Evolutionary conservation across 1,140 invertebrate genomes (phyloP).

Genomic region (Batillaria attramentaria): DNA sequence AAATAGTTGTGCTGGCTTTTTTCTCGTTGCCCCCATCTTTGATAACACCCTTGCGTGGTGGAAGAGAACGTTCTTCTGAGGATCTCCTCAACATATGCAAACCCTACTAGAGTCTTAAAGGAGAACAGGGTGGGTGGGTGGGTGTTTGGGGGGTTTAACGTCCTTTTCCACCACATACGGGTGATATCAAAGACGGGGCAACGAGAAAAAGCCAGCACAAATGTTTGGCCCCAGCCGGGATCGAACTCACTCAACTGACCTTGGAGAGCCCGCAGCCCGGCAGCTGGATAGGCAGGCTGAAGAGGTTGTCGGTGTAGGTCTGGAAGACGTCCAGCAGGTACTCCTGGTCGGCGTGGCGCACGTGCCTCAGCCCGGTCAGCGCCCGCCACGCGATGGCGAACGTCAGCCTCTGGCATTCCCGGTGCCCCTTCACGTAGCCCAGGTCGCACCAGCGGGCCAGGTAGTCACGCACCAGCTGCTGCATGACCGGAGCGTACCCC

Average conservation of each 20-base stretch:
- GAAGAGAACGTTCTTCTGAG: no score
- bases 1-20: no score
- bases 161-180: no score
- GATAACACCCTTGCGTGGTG: no score
- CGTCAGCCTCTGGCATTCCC: conserved; percentile 55
- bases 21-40: no score
- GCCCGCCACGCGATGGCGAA: conserved; percentile 53
- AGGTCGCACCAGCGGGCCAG: conserved; percentile 51
- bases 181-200: no score
- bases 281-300: conserved; percentile 55
- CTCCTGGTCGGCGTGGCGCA: conserved; percentile 19
- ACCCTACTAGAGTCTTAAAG: no score
- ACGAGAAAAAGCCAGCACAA: no score
- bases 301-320: conserved; percentile 50
- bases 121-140: no score
- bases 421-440: conserved; percentile 49
- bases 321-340: conserved; percentile 48
- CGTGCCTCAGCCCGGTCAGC: conserved; percentile 51
- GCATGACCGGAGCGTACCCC: conserved; percentile 51
- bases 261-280: conserved; percentile 57
- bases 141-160: no score
- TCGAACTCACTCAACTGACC: conserved; percentile 41
- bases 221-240: no score
- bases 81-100: no score
- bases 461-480: conserved; percentile 41